A percentile compares a stretch with the other conserved stretches of the same genome.
phyloP scores from a whole-genome alignment of 2,888 invertebrate genomes.

The Scaptomyza parva region DNA sequence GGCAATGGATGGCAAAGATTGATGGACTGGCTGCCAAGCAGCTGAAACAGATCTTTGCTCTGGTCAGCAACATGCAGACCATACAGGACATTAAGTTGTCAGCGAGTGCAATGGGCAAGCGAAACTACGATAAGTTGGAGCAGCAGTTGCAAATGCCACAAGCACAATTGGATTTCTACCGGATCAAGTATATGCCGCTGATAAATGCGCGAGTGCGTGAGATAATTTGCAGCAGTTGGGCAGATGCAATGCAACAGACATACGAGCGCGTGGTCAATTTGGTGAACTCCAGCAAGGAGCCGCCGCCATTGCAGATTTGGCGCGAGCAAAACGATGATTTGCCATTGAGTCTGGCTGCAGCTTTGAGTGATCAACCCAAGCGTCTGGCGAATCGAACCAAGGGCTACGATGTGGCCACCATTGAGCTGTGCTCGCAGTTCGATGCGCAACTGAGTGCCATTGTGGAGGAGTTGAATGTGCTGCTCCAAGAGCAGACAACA shows the following conservation, averaged over 20 bases:
- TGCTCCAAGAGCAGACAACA: slow-evolving; percentile 85
- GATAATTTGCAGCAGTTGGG: slow-evolving; percentile 86
- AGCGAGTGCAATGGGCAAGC: slow-evolving; percentile 87
- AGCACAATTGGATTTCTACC: slow-evolving; percentile 88
- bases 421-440: slow-evolving; percentile 88
- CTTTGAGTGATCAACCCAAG: slow-evolving; percentile 82
- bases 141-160: slow-evolving; percentile 86
- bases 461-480: slow-evolving; percentile 89
- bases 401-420: slow-evolving; percentile 91
- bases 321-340: slow-evolving; percentile 88
- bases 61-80: slow-evolving; percentile 89
- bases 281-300: slow-evolving; percentile 59
- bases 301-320: slow-evolving; percentile 86
- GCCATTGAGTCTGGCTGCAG: slow-evolving; percentile 85
- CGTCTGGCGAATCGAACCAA: slow-evolving; percentile 90
- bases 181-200: slow-evolving; percentile 89
- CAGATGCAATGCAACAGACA: slow-evolving; percentile 83
- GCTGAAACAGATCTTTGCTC: slow-evolving; percentile 87
- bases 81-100: slow-evolving; percentile 90
- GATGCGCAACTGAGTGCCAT: slow-evolving; percentile 88
- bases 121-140: slow-evolving; percentile 88
- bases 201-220: slow-evolving; percentile 89
- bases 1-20: slow-evolving; percentile 89
- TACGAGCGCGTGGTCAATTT: slow-evolving; percentile 84
- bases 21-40: slow-evolving; percentile 87